These are phyloP conservation scores for Myopa testacea DNA, from an alignment of 2,888 invertebrate species.

Conservation along the genomic window DNA sequence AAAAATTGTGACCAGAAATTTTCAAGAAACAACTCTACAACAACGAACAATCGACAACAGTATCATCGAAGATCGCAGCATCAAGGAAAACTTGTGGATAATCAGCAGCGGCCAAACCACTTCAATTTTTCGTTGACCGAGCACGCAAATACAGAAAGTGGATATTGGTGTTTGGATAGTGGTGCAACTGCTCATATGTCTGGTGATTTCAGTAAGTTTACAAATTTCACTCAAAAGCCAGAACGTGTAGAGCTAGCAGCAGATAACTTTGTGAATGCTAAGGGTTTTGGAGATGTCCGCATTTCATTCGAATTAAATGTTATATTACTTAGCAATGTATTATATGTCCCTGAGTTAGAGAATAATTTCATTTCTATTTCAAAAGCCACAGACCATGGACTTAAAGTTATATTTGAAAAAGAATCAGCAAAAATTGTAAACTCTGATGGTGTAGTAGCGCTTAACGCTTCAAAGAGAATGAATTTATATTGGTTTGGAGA, in stretches of 20 bases:
- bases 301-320: not conserved
- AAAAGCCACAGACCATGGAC: not conserved
- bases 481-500: not conserved
- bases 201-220: not conserved
- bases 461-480: not conserved
- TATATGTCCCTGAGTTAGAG: constrained; percentile 8
- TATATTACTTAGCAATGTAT: not conserved
- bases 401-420: not conserved
- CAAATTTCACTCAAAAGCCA: not conserved
- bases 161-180: constrained; percentile 16
- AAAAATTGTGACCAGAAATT: not conserved
- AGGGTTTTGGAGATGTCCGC: not conserved
- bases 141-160: not conserved
- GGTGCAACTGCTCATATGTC: constrained; percentile 19
- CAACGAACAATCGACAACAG: not conserved
- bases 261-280: not conserved
- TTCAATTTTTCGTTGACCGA: not conserved
- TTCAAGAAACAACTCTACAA: not conserved
- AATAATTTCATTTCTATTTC: constrained; percentile 8
- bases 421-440: not conserved
- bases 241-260: not conserved
- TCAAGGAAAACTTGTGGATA: not conserved
- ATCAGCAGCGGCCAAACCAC: no score
- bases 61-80: not conserved
- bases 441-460: not conserved